These are phyloP conservation scores for Aphaenogaster rudis DNA, from an alignment of 1,140 invertebrate genomes.

Conservation along the genomic window DNA sequence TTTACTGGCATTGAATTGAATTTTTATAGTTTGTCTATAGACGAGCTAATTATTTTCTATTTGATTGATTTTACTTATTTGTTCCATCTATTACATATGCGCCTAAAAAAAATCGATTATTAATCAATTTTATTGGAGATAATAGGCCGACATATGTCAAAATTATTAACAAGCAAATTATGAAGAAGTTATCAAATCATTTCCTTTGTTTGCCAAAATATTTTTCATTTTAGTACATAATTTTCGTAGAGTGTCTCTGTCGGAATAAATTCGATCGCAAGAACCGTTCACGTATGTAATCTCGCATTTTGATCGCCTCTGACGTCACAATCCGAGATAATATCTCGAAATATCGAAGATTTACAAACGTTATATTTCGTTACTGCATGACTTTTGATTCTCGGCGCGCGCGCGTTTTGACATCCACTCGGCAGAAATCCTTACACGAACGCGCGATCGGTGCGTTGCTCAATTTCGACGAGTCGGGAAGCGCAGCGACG, in stretches of 20 bases:
- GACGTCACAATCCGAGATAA: not conserved
- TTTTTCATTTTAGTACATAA: not conserved
- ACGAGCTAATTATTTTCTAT: not conserved
- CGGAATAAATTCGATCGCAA: not conserved
- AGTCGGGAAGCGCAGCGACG: slow-evolving; percentile 62
- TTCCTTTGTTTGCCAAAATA: not conserved
- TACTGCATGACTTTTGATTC: not conserved
- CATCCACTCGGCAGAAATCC: not conserved
- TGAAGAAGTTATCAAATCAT: not conserved
- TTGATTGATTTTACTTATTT: not conserved
- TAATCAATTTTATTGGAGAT: not conserved
- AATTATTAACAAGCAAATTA: not conserved
- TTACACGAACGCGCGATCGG: not conserved
- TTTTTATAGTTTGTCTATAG: not conserved
- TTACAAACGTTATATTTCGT: not conserved
- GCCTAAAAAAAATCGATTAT: not conserved
- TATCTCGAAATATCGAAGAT: not conserved
- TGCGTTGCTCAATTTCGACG: slow-evolving; percentile 47
- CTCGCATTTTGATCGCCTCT: not conserved
- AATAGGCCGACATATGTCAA: not conserved
- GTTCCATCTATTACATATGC: not conserved
- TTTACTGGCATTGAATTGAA: not conserved
- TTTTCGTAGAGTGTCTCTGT: not conserved
- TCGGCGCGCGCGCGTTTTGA: slow-evolving; percentile 11
- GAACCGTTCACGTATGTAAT: not conserved